Base-by-base conservation (phyloP, 1,140 invertebrate species). In the Temnothorax nylanderi region DNA sequence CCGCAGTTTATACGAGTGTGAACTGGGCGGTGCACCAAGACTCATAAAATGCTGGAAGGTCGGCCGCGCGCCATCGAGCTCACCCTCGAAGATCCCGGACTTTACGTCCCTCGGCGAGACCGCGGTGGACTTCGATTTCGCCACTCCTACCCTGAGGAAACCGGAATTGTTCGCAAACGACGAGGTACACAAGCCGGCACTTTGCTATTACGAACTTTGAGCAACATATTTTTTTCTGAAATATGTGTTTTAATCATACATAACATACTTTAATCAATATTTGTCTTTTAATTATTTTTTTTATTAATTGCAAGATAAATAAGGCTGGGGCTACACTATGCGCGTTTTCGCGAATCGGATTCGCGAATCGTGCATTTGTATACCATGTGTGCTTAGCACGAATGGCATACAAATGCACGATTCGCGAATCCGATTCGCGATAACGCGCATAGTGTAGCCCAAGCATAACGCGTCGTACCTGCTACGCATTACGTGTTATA, bases 121-220 rank as follows among this genome's bases (percentile, higher is more conserved):
- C 0, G 97, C 97, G 0, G 97, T 98, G 3, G 97, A 98, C 92
- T 98, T 99, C 95, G 98, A 98, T 92, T 97, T 98, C 89, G 97
- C 96, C 0, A 97, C 97, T 0, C 96, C 97, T 0, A 92, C 91
- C 6, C 32, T 91, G 6, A 77, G 56, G 4, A 89, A 86, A 21
- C 75, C 87, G 13, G 90, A 89, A 71, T 54, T 74, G 26, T 89
- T 91, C 3, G 8, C 62, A 32, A 69, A 34, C 49, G 18, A 85
- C 0, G 82, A 91, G 67, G 88, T 90, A 89, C 2, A 11, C 2
- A 11, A 11, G 3, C 0, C 0, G 0, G 3, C n/a, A 60, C 16
- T 32, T 37, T 32, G 34, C 1, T 0, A 16, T 60, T n/a, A 1
- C 7, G 2, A 65, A 32, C 3, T 26, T 11, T 3, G 21, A 60